Conservation (phyloP, 2,888 invertebrate genomes). For the Leptopilina syphax region DNA sequence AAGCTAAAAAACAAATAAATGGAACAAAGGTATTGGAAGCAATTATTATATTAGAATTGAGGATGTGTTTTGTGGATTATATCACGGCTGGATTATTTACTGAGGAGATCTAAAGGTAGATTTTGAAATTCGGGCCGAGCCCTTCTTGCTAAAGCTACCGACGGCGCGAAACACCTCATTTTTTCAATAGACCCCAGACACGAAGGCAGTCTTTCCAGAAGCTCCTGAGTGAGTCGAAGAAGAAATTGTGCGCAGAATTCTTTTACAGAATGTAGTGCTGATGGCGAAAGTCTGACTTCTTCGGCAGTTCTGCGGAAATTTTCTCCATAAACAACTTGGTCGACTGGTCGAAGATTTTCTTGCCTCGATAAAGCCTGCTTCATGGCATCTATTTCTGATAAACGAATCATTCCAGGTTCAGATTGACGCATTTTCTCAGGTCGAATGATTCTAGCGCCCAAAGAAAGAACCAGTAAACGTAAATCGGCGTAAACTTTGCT, state of each 20-base stretch:
- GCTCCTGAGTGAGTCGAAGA: not conserved
- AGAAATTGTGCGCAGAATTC: constrained; percentile 7
- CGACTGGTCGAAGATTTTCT: constrained; percentile 1
- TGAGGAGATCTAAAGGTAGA: not conserved
- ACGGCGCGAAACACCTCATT: not conserved
- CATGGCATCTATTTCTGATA: not conserved
- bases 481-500: constrained; percentile 44
- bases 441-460: not conserved
- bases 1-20: not conserved
- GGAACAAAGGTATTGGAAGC: not conserved
- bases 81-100: not conserved
- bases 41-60: not conserved
- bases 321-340: not conserved
- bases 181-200: not conserved
- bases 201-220: not conserved
- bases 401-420: not conserved
- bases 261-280: not conserved
- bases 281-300: not conserved
- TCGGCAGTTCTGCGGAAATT: not conserved
- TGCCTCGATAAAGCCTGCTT: not conserved
- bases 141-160: not conserved
- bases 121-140: not conserved
- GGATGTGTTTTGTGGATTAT: not conserved
- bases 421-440: not conserved
- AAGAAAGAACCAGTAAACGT: not conserved